Evolutionary conservation across 2,797 vertebrate genomes (phyloP), one percentile per base, ranked within the genome.

Genomic region (Antennarius maculatus): DNA sequence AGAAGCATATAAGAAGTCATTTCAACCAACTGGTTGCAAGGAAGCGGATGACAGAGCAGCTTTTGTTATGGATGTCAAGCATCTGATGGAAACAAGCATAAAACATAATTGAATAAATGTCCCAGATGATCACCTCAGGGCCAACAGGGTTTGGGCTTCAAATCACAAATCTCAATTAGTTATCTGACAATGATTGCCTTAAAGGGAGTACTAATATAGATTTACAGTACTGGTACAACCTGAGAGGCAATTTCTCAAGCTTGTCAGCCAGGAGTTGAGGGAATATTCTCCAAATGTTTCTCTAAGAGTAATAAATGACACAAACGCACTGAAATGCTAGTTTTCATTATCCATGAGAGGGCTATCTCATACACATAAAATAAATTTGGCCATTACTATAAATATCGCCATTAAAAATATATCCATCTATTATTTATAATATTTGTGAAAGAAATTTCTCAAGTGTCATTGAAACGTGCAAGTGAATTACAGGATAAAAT

Each of bases 171-270:
- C 60, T 51, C 64, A 80, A 54, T 71, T 76, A 69, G 49, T 53
- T 59, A 10, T 48, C 29, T 48, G 66, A 64, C 69, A 83, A 53
- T 58, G 17, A 69, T 29, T 68, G 58, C 71, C 67, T 71, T 17
- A 65, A 64, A 80, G 65, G 53, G 5, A 42, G n/a, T 15, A 39
- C 66, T 77, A 60, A 69, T 76, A 82, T 73, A 68, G 51, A 84
- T 82, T 74, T 69, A 77, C 54, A 64, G 53, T 13, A n/a, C 13
- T 48, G 69, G 53, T 45, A 37, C 31, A 64, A 57, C 18, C 39
- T 48, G 34, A 39, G 48, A 70, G 64, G 74, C 53, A n/a, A 62
- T 80, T 74, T 77, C 43, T 80, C 68, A 64, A 37, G 55, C 34
- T 47, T 79, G 68, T 69, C 73, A 75, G 31, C 29, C 49, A 55